A percentile compares a stretch with the other conserved stretches of the same genome.
These are phyloP conservation scores for Heterocephalus glaber DNA, from an alignment of 2,113 vertebrate genomes.

Conservation along the genomic window DNA sequence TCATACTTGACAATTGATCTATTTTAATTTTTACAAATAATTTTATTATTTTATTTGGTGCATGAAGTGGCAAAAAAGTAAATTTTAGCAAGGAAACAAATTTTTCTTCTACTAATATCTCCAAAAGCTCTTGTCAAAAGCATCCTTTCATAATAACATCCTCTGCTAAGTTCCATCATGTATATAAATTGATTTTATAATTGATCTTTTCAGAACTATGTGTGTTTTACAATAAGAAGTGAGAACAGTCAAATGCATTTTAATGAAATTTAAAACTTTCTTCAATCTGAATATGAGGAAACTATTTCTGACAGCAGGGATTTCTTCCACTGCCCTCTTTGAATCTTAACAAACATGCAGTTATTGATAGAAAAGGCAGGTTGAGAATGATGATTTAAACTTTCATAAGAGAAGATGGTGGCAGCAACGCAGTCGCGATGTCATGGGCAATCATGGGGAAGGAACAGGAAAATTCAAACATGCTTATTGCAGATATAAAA, in stretches of 20 bases:
- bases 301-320: neutral
- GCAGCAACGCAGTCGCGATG: fast-evolving
- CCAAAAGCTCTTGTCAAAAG: neutral
- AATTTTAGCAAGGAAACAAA: neutral
- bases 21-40: neutral
- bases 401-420: neutral
- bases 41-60: neutral
- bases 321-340: neutral
- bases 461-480: neutral
- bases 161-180: neutral
- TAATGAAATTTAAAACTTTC: neutral
- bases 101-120: neutral
- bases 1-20: neutral
- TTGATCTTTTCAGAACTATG: neutral
- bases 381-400: neutral
- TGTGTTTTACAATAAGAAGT: neutral
- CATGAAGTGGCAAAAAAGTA: neutral
- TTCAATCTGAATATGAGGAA: neutral
- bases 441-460: neutral
- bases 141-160: neutral
- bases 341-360: neutral
- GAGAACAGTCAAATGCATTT: neutral
- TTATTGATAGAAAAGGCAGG: neutral
- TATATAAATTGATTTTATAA: neutral
- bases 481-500: neutral